phyloP scores from a whole-genome alignment of 2,797 vertebrate species.

The Malurus splendens region DNA sequence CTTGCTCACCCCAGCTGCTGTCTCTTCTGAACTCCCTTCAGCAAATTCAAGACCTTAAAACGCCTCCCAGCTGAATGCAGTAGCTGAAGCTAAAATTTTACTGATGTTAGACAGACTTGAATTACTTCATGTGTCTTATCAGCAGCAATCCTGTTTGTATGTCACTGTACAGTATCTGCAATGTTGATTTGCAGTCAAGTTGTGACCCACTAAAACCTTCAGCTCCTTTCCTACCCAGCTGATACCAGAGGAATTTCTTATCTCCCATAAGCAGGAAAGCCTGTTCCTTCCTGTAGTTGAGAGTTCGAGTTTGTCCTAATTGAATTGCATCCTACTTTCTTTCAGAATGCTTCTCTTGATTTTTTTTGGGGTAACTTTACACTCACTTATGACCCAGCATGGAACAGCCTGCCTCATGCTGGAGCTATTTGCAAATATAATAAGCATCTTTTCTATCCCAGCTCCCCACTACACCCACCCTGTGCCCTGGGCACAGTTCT shows the following conservation, averaged over 20 bases:
- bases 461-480: background rate
- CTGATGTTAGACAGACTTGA: background rate
- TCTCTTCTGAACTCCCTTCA: background rate
- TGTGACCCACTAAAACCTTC: background rate
- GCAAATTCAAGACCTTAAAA: background rate
- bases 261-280: background rate
- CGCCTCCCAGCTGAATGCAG: background rate
- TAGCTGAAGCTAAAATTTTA: background rate
- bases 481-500: background rate
- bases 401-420: background rate
- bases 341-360: background rate
- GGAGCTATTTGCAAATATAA: background rate
- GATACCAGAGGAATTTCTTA: background rate
- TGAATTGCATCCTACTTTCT: background rate
- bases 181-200: background rate
- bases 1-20: background rate
- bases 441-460: background rate
- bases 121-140: background rate
- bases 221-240: background rate
- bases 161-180: background rate
- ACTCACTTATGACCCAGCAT: background rate
- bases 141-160: background rate
- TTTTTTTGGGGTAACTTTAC: background rate
- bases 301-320: background rate
- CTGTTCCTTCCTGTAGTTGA: background rate